These are phyloP conservation scores for Spea bombifrons DNA, from an alignment of 2,113 vertebrate genomes.

Conservation along the genomic window DNA sequence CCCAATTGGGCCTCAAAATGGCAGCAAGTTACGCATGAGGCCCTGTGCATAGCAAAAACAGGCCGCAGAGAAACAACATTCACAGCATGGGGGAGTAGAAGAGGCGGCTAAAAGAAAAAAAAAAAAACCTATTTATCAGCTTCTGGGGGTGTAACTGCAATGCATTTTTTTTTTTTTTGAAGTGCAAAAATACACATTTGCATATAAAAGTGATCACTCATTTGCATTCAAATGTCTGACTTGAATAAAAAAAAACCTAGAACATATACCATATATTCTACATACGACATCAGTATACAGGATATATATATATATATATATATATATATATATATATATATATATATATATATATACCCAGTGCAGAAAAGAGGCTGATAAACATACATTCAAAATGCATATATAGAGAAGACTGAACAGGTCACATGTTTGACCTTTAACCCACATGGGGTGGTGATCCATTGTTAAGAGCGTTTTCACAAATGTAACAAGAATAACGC, in stretches of 20 bases:
- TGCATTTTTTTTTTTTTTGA: conserved; percentile 3
- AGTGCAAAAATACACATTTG: conserved; percentile 32
- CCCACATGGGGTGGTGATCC: not conserved
- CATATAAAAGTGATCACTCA: conserved; percentile 17
- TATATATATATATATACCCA: not conserved
- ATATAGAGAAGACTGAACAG: not conserved
- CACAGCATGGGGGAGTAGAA: conserved; percentile 5
- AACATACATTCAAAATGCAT: not conserved
- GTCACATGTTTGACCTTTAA: conserved; percentile 21
- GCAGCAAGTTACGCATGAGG: conserved; percentile 15
- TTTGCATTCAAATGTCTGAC: conserved; percentile 8
- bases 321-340: too few species aligned
- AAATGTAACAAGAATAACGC: not conserved
- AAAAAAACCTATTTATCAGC: conserved; percentile 17
- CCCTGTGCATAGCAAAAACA: not conserved
- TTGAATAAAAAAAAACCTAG: not conserved
- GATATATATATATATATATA: too few species aligned
- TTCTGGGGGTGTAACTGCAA: conserved; percentile 12
- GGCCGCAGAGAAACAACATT: not conserved
- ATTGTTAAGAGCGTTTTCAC: not conserved
- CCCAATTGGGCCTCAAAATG: conserved; percentile 32
- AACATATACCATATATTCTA: too few species aligned
- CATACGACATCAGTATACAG: too few species aligned
- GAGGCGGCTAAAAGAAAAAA: conserved; percentile 3
- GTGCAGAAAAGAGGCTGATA: not conserved